phyloP scores from a whole-genome alignment of 1,140 invertebrate genomes.

The Campoletis sonorensis region DNA sequence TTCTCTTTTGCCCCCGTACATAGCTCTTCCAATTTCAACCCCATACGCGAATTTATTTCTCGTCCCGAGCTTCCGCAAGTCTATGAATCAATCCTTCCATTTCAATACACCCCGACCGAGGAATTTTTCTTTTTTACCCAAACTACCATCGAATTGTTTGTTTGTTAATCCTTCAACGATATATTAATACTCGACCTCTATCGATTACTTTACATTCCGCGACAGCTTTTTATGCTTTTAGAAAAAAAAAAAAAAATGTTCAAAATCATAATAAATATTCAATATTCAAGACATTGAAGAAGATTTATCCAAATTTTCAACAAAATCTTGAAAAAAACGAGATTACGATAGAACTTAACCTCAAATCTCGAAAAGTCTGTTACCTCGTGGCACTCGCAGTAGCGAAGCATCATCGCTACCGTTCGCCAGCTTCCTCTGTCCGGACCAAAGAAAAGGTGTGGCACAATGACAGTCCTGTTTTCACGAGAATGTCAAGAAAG shows the following conservation, averaged over 20 bases:
- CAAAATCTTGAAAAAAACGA: no score
- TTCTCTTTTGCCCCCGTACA: constrained; percentile 23
- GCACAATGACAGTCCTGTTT: neutral
- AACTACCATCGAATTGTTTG: neutral
- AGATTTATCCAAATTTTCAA: no score
- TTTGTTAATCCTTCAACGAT: neutral
- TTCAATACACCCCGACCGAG: constrained; percentile 9
- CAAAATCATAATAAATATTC: no score
- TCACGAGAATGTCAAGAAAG: neutral
- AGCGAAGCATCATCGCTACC: neutral
- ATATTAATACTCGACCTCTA: neutral
- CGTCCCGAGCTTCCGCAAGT: constrained; percentile 14
- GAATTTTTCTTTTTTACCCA: neutral
- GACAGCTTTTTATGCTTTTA: no score
- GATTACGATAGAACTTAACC: no score
- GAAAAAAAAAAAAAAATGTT: no score
- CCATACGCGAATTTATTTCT: constrained; percentile 33
- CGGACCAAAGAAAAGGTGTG: neutral
- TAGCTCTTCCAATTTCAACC: constrained; percentile 29
- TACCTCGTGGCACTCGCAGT: neutral
- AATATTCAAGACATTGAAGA: no score
- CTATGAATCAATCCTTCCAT: constrained; percentile 35
- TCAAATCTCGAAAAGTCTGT: no score
- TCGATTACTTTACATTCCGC: neutral
- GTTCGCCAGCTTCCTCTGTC: neutral